phyloP scores from a whole-genome alignment of 2,113 vertebrate species.

The Chaetorhynchus papuensis region DNA sequence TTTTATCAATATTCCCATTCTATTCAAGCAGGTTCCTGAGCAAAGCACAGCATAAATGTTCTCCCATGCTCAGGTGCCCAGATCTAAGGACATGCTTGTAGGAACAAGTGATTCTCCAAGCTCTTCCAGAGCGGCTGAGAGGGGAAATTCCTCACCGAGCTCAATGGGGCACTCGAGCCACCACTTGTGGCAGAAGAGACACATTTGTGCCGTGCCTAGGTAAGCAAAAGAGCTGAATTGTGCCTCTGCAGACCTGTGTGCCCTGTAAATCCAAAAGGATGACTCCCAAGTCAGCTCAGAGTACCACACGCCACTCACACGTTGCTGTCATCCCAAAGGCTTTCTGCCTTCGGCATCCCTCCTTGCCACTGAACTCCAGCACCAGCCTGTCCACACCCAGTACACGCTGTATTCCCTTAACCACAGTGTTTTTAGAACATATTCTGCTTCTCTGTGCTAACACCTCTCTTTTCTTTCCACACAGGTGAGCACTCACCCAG shows the following conservation, averaged over 20 bases:
- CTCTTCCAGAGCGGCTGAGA: not conserved
- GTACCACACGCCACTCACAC: accelerated
- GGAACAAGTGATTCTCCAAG: not conserved
- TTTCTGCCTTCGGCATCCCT: not conserved
- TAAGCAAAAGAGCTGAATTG: not conserved
- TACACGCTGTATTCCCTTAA: not conserved
- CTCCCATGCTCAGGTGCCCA: not conserved
- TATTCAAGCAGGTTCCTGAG: not conserved
- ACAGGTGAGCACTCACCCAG: not conserved
- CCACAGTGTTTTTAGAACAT: accelerated
- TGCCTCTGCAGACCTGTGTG: not conserved
- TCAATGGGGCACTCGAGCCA: not conserved
- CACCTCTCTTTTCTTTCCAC: not conserved
- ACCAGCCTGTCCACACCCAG: not conserved
- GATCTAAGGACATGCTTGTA: not conserved
- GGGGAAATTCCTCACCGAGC: not conserved
- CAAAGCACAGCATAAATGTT: not conserved
- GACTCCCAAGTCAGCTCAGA: not conserved
- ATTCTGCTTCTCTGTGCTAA: not conserved
- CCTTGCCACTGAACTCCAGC: not conserved
- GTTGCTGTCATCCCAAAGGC: not conserved
- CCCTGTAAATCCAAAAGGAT: not conserved
- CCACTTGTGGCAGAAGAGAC: not conserved
- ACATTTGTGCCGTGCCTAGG: not conserved
- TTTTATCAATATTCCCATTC: not conserved